phyloP scores from a whole-genome alignment of 2,797 vertebrate species.

The Acanthurus tractus region DNA sequence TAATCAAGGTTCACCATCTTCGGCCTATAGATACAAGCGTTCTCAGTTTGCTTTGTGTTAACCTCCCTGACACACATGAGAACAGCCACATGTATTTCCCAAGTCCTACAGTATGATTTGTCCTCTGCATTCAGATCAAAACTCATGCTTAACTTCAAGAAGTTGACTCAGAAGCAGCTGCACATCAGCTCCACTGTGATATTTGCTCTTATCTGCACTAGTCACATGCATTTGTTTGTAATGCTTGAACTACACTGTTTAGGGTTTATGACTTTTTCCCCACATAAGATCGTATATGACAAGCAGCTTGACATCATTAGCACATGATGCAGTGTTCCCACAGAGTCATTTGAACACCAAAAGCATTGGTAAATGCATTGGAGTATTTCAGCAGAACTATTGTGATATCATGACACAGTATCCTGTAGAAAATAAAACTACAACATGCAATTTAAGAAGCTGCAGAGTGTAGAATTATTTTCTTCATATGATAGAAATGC shows the following conservation, averaged over 20 bases:
- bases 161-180: constrained; percentile 3
- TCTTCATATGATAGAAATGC: neutral
- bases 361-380: constrained; percentile 23
- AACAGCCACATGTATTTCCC: constrained; percentile 15
- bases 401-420: constrained; percentile 20
- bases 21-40: constrained; percentile 61
- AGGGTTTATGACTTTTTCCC: constrained; percentile 8
- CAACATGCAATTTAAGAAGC: neutral
- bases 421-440: constrained; percentile 23
- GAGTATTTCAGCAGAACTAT: neutral
- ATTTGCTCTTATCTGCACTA: constrained; percentile 13
- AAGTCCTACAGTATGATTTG: constrained; percentile 6
- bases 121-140: constrained; percentile 30
- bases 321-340: constrained; percentile 29
- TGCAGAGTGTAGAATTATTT: neutral
- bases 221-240: constrained; percentile 33
- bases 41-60: constrained; percentile 47
- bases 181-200: constrained; percentile 2
- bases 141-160: constrained; percentile 10
- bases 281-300: constrained; percentile 3
- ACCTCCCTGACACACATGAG: constrained; percentile 15
- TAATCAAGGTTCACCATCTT: constrained; percentile 57
- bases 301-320: constrained; percentile 27
- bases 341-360: constrained; percentile 18
- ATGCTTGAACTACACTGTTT: constrained; percentile 33